Base-by-base conservation (phyloP, 2,888 invertebrate species). In the Ormyrus nitidulus region DNA sequence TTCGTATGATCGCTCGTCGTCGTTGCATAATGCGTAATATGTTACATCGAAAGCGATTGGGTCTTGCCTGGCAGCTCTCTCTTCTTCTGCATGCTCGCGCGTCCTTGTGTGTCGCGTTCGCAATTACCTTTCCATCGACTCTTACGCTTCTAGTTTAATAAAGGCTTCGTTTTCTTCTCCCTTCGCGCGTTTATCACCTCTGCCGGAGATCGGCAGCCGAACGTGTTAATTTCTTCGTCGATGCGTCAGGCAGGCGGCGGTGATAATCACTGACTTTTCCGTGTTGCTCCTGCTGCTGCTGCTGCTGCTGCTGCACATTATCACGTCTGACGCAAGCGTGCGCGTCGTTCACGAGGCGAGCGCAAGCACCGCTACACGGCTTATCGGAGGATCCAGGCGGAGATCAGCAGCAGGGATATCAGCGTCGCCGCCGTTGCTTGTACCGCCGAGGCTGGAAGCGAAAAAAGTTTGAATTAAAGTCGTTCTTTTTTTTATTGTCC, bases 41-140 rank as follows among this genome's bases (percentile, higher is more conserved):
- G 85, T 88, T 88, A 89, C 89, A 89, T 85, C 85, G 86, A 89
- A 89, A 89, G 89, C 89, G 88, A 88, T 87, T 87, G 53, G 79
- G 85, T 88, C 88, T 86, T 84, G 85, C 85, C 83, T 81, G 79
- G 3, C 83, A 81, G 58, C 62, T 80, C 79, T 8, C 34, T 46
- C 78, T 66, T 46, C 62, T 72, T 34, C 34, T 79, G 77, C 68
- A 51, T 51, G 34, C 34, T 61, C 53, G 58, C n/a, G 68, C 59
- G 34, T 34, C 34, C 34, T 19, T 19, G 19, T 34, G 34, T 4
- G 34, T 3, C 34, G 34, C 34, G 34, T 4, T 34, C 34, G 44
- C 75, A 71, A 59, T 34, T 66, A 54, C 56, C 19, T 68, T 56
- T 46, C n/a, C 54, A 8, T 78, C 19, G 11, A 7, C 72, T 64